phyloP scores from a whole-genome alignment of 2,888 invertebrate genomes.

The Hypselothyrea guttata region DNA sequence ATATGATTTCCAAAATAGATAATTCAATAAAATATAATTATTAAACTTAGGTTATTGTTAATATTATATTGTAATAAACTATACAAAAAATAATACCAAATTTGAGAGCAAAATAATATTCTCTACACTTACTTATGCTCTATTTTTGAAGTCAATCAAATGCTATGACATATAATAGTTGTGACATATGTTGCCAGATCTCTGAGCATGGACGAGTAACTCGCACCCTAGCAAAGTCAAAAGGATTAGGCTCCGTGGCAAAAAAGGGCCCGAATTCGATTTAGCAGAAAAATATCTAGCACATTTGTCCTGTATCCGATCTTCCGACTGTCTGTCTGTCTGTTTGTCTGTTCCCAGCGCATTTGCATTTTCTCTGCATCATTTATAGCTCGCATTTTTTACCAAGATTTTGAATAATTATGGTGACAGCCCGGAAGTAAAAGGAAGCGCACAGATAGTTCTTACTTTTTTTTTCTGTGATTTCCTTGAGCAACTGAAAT shows the following conservation, averaged over 20 bases:
- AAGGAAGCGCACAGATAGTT: slow-evolving; percentile 58
- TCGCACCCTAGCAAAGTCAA: slow-evolving; percentile 74
- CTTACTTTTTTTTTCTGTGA: too few relatives aligned
- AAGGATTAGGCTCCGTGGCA: slow-evolving; percentile 58
- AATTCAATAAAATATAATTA: too few relatives aligned
- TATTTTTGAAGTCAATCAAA: too few relatives aligned
- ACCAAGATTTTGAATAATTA: slow-evolving; percentile 66
- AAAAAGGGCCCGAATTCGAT: slow-evolving; percentile 63
- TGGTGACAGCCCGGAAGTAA: slow-evolving; percentile 20
- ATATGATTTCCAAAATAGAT: too few relatives aligned
- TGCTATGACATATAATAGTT: slow-evolving; percentile 63
- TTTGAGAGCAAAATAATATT: too few relatives aligned
- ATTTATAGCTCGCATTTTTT: slow-evolving; percentile 45
- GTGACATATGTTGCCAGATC: slow-evolving; percentile 59
- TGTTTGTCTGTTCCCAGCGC: slow-evolving; percentile 43
- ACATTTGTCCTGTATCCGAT: slow-evolving; percentile 43
- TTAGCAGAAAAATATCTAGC: slow-evolving; percentile 71
- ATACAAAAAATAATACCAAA: too few relatives aligned
- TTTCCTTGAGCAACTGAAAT: slow-evolving; percentile 2
- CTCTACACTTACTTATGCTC: too few relatives aligned
- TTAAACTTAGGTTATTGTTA: too few relatives aligned
- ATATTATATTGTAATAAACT: too few relatives aligned
- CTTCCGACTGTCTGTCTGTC: slow-evolving; percentile 5
- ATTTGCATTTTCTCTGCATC: slow-evolving; percentile 62
- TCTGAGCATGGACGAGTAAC: slow-evolving; percentile 19